Evolutionary conservation across 2,113 vertebrate species (phyloP).

Genomic region (Ariopsis seemanni): DNA sequence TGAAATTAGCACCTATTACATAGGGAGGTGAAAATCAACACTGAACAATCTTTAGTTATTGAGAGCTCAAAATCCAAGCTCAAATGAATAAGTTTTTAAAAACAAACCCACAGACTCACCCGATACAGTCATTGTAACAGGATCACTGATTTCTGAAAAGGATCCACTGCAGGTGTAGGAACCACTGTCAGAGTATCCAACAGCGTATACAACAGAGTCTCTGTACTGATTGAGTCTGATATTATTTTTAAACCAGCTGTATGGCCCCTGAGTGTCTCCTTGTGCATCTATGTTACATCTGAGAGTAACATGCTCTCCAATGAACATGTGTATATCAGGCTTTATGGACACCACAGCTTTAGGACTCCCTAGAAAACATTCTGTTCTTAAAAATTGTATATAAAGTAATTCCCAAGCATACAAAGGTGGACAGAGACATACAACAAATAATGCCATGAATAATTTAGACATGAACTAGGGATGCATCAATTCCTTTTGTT

Average conservation of each 20-base stretch:
- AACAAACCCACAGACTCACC: not conserved
- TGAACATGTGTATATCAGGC: not conserved
- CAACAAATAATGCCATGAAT: not conserved
- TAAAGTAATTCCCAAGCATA: not conserved
- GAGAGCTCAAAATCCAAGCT: not conserved
- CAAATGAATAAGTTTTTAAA: not conserved
- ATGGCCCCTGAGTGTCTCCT: not conserved
- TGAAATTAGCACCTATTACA: not conserved
- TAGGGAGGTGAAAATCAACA: not conserved
- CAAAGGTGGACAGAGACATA: not conserved
- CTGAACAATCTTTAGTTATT: not conserved
- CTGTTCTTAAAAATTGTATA: not conserved
- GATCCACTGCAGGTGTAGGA: not conserved
- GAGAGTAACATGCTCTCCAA: not conserved
- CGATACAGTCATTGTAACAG: not conserved
- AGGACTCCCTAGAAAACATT: not conserved
- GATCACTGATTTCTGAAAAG: not conserved
- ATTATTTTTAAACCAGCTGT: not conserved
- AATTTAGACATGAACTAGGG: no score
- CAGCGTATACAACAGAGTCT: not conserved
- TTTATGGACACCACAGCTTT: not conserved
- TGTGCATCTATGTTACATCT: not conserved
- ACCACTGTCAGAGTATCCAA: not conserved
- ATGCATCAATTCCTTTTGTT: no score
- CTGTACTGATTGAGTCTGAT: no score